These are phyloP conservation scores for Cheilinus undulatus DNA, from an alignment of 2,113 vertebrate species.

Conservation along the genomic window DNA sequence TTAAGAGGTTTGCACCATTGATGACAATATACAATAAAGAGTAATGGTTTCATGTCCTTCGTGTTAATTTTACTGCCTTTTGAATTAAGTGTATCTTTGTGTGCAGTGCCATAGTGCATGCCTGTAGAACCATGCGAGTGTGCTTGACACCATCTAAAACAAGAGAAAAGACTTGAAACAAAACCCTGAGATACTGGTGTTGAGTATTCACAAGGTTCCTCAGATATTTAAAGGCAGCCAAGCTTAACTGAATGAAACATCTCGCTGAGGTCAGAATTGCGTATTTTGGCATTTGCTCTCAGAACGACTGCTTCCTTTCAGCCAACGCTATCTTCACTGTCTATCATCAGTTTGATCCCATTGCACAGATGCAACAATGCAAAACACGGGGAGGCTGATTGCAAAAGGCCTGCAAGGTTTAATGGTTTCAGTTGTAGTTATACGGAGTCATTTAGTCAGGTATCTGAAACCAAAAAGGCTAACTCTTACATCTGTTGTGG, in stretches of 20 bases:
- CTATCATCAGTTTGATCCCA: slow-evolving; percentile 20
- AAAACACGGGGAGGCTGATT: slow-evolving; percentile 14
- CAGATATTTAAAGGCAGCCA: slow-evolving; percentile 9
- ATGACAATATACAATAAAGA: not conserved
- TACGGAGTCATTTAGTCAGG: slow-evolving; percentile 6
- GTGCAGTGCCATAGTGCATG: not conserved
- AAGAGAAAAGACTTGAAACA: not conserved
- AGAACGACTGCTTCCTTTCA: slow-evolving; percentile 6
- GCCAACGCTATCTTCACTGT: slow-evolving; percentile 16
- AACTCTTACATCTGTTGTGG: not conserved
- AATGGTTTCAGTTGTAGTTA: slow-evolving; percentile 36
- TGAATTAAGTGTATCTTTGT: slow-evolving; percentile 15
- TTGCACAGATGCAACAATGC: slow-evolving; percentile 19
- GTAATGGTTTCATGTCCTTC: not conserved
- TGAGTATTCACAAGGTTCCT: not conserved
- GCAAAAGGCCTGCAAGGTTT: slow-evolving; percentile 28
- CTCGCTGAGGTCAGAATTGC: slow-evolving; percentile 17
- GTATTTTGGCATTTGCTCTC: slow-evolving; percentile 17
- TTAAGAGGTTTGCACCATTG: no score
- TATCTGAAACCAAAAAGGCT: not conserved
- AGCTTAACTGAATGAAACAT: slow-evolving; percentile 4
- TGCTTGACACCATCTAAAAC: not conserved
- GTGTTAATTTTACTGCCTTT: slow-evolving; percentile 3
- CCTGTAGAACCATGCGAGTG: not conserved
- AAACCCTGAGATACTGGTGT: not conserved